These are phyloP conservation scores for Torymus aiolomorphi DNA, from an alignment of 2,888 invertebrate genomes.

Conservation along the genomic window DNA sequence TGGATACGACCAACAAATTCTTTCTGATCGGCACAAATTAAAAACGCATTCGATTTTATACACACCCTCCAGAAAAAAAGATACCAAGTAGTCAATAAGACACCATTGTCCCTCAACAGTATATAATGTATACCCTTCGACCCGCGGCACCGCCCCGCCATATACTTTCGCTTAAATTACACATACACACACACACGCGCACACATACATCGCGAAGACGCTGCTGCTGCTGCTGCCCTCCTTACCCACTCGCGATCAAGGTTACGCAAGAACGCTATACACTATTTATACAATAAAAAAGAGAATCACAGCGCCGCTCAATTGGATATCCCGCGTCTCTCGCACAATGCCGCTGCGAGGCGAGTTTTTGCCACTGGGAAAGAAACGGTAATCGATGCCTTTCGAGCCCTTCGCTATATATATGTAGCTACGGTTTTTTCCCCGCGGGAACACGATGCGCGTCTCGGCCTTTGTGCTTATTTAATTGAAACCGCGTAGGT, in stretches of 20 bases:
- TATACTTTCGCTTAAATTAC: constrained; percentile 25
- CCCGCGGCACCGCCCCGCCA: background rate
- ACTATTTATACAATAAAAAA: background rate
- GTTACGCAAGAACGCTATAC: background rate
- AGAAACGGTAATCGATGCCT: constrained; percentile 55
- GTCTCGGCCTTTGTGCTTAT: constrained; percentile 35
- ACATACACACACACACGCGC: background rate
- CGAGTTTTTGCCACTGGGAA: constrained; percentile 37
- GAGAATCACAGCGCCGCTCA: constrained; percentile 22
- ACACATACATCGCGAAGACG: background rate
- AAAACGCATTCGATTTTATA: too few relatives aligned
- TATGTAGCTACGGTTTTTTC: constrained; percentile 6
- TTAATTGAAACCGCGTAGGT: constrained; percentile 44
- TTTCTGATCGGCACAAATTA: too few relatives aligned
- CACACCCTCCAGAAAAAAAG: too few relatives aligned
- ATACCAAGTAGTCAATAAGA: too few relatives aligned
- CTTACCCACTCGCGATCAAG: constrained; percentile 20
- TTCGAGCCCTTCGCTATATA: background rate
- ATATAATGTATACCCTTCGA: background rate
- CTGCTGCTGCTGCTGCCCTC: background rate
- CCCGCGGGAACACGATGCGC: constrained; percentile 47
- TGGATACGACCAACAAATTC: too few relatives aligned
- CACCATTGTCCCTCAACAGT: too few relatives aligned
- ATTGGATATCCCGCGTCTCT: constrained; percentile 30
- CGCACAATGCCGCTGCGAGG: constrained; percentile 25